These are phyloP conservation scores for Toxotes jaculatrix DNA, from an alignment of 2,113 vertebrate species.

Conservation along the genomic window DNA sequence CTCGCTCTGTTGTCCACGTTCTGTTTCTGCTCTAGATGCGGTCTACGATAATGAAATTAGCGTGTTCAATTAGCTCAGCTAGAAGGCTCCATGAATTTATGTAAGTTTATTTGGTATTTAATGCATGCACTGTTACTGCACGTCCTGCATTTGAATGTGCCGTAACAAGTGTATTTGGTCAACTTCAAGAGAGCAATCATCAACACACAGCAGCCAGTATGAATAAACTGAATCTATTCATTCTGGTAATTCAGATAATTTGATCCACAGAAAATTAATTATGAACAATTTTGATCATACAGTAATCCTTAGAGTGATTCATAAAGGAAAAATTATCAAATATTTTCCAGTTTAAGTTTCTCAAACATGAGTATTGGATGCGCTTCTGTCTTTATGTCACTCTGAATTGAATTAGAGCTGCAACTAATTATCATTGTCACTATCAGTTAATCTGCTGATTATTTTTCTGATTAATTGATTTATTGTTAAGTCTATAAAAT, in stretches of 20 bases:
- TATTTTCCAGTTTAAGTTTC: no score
- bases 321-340: neutral
- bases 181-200: neutral
- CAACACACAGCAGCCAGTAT: neutral
- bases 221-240: no score
- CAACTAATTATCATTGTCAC: no score
- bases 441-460: no score
- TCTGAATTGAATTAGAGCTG: no score
- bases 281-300: neutral
- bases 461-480: no score
- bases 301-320: neutral
- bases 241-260: neutral
- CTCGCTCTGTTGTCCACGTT: slow-evolving; percentile 34
- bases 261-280: neutral
- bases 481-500: no score
- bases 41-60: slow-evolving; percentile 59
- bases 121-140: neutral
- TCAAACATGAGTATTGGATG: no score
- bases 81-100: slow-evolving; percentile 53
- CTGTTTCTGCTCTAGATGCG: slow-evolving; percentile 65
- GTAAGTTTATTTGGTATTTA: slow-evolving; percentile 55
- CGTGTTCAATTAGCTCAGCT: slow-evolving; percentile 57
- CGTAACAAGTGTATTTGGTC: neutral
- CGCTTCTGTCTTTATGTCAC: neutral
- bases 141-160: neutral